phyloP scores from a whole-genome alignment of 2,797 vertebrate genomes.

The Florisuga fusca region DNA sequence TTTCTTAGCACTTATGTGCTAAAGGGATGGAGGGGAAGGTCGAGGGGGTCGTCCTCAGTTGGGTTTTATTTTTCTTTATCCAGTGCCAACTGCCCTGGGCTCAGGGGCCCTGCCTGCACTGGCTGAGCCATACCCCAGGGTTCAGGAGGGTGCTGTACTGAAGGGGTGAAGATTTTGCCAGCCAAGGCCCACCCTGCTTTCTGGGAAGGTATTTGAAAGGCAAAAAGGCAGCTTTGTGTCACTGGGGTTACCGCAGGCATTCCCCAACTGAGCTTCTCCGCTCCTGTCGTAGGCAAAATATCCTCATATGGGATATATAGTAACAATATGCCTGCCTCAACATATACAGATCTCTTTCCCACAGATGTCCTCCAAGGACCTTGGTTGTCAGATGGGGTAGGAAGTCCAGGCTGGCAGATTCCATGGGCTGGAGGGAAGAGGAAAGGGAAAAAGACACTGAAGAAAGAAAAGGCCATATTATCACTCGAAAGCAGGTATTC shows the following conservation, averaged over 20 bases:
- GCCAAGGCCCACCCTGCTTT: neutral
- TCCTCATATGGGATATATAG: neutral
- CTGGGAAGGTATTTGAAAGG: neutral
- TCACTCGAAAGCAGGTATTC: slow-evolving; percentile 52
- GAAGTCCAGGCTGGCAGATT: neutral
- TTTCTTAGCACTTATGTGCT: neutral
- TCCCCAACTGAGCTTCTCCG: neutral
- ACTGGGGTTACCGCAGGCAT: neutral
- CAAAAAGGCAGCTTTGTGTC: neutral
- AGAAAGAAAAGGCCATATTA: slow-evolving; percentile 21
- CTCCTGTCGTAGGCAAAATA: neutral
- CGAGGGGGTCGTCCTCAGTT: neutral
- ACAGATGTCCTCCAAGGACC: neutral
- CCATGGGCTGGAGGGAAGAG: neutral
- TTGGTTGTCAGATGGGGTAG: neutral
- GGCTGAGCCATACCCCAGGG: neutral
- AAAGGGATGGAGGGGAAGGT: neutral
- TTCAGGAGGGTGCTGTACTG: neutral
- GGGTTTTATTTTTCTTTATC: neutral
- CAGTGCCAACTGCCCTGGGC: neutral
- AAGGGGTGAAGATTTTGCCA: neutral
- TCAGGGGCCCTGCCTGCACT: neutral
- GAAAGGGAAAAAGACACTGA: neutral
- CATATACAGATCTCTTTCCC: neutral
- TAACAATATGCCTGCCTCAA: neutral